These are phyloP conservation scores for Diloba caeruleocephala DNA, from an alignment of 2,888 invertebrate genomes.

Conservation along the genomic window DNA sequence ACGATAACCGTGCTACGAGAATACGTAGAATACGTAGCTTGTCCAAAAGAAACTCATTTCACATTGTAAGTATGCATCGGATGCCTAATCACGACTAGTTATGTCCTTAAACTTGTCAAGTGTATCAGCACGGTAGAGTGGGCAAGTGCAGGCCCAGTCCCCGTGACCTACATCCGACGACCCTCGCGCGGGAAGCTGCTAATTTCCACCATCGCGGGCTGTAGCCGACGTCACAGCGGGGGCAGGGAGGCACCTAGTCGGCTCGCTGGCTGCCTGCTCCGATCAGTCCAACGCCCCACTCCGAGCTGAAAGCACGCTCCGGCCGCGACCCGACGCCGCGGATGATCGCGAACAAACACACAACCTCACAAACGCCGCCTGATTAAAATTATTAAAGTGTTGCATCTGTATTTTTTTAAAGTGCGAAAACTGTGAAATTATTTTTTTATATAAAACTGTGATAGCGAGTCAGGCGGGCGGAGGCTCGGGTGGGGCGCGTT, in stretches of 20 bases:
- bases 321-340: conserved; percentile 68
- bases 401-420: conserved; percentile 70
- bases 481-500: conserved; percentile 86
- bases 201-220: conserved; percentile 86
- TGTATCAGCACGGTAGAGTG: conserved; percentile 82
- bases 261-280: conserved; percentile 71
- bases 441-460: conserved; percentile 81
- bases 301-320: conserved; percentile 76
- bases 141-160: conserved; percentile 87
- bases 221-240: conserved; percentile 81
- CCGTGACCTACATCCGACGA: conserved; percentile 88
- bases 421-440: conserved; percentile 76
- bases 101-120: conserved; percentile 88
- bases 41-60: conserved; percentile 12
- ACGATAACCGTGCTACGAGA: conserved; percentile 49
- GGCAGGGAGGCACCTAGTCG: conserved; percentile 73
- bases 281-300: conserved; percentile 83
- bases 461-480: conserved; percentile 78
- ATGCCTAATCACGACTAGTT: conserved; percentile 76
- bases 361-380: conserved; percentile 73
- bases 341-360: conserved; percentile 71
- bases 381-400: conserved; percentile 72
- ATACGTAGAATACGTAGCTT: conserved; percentile 38
- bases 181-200: conserved; percentile 89
- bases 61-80: conserved; percentile 47